Evolutionary conservation across 2,888 invertebrate species (phyloP), one percentile per base, ranked within the genome.

Genomic region (Chironomus tentans): DNA sequence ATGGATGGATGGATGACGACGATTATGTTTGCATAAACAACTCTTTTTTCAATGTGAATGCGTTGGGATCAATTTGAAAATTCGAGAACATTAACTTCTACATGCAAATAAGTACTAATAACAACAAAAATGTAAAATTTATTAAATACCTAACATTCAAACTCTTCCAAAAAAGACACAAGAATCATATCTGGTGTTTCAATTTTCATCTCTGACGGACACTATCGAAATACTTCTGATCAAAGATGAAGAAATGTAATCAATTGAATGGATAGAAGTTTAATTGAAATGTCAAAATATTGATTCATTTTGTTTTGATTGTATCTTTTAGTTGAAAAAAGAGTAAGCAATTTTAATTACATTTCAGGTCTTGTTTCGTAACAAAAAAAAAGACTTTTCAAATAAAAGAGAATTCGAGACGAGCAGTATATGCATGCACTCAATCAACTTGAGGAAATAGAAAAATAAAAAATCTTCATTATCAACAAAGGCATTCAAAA

Each of bases 191-290:
- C 56, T 56, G 0, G 18, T 56, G 7, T 18, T 56, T n/a, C 4
- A 50, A 5, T 13, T 50, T 3, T 50, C 50, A n/a, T 15, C 50
- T 15, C 56, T 56, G 22, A 65, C 24, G 12, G 65, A 65, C 65
- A 24, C 12, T 65, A 65, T 56, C 56, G n/a, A 18, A 56, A 56
- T 15, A 15, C 56, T 56, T 18, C 15, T 56, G n/a, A n/a, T 15
- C 56, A 28, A 68, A 68, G 68, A 68, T 68, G 38, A 68, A 68
- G 68, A 68, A 68, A 68, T 68, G 68, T 68, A 68, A 68, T 68
- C 68, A 68, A 68, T 68, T 46, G 68, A 68, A 68, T 68, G 38
- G 38, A 38, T 65, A 65, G 24, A 65, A 65, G 68, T 68, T 68
- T 68, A 46, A 68, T 68, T 68, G 68, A 68, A 68, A 68, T 46